Conservation (phyloP, 2,888 invertebrate genomes). For the Ectemnius lituratus region DNA sequence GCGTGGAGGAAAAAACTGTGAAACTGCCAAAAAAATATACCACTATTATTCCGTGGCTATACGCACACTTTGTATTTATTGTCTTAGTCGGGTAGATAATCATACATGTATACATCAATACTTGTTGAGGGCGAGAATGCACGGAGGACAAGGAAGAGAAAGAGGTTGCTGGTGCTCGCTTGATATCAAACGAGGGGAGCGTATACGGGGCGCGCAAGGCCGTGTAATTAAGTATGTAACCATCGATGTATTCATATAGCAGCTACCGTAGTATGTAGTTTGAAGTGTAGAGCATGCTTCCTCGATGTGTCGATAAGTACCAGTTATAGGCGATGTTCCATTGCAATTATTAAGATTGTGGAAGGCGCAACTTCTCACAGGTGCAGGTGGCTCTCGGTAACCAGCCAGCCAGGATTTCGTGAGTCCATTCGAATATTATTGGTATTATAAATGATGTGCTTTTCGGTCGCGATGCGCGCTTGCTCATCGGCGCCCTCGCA, state of each 20-base stretch:
- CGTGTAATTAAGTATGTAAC: slow-evolving; percentile 24
- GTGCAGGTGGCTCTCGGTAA: neutral
- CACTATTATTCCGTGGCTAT: slow-evolving; percentile 56
- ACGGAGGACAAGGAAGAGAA: slow-evolving; percentile 5
- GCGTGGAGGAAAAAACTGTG: slow-evolving; percentile 33
- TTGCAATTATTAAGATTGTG: neutral
- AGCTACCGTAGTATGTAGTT: slow-evolving; percentile 49
- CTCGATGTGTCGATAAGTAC: slow-evolving; percentile 42
- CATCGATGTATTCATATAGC: slow-evolving; percentile 41
- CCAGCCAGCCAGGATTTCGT: slow-evolving; percentile 2
- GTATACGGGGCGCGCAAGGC: slow-evolving; percentile 22
- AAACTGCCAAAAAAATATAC: slow-evolving; percentile 65
- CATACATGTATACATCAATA: slow-evolving; percentile 6
- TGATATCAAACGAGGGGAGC: slow-evolving; percentile 9
- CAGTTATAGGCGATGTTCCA: slow-evolving; percentile 10
- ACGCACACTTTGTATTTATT: slow-evolving; percentile 68
- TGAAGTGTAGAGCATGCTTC: slow-evolving; percentile 46
- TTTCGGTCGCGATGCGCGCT: too few relatives aligned
- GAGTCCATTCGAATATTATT: too few relatives aligned
- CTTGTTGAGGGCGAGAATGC: too few relatives aligned
- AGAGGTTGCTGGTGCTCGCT: neutral
- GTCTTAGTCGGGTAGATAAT: slow-evolving; percentile 53
- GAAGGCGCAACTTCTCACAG: neutral
- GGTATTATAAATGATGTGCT: too few relatives aligned
- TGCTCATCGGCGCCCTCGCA: too few relatives aligned